Percentiles rank a stretch among this genome's conserved stretches.
Evolutionary conservation across 1,140 invertebrate genomes (phyloP).

Genomic region (Ylistrum balloti): DNA sequence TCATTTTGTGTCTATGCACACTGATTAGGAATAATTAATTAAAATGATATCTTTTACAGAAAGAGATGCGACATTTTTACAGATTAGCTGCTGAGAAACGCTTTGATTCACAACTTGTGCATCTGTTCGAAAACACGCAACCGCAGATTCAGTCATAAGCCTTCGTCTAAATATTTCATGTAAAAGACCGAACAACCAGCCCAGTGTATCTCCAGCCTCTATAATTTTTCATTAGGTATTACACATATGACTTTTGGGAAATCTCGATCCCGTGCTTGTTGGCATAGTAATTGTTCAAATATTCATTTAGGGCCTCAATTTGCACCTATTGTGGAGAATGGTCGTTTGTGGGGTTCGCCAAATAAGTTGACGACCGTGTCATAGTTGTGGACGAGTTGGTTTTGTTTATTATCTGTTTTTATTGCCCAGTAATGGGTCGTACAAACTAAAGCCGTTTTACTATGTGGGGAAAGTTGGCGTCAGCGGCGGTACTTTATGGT

Average conservation of each 20-base stretch:
- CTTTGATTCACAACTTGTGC: constrained; percentile 20
- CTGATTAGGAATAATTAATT: constrained; percentile 34
- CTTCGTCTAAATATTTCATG: constrained; percentile 31
- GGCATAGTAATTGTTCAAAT: constrained; percentile 20
- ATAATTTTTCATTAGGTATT: constrained; percentile 1
- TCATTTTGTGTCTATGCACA: constrained; percentile 38
- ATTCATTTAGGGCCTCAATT: background rate
- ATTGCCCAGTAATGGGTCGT: background rate
- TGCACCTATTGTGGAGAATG: background rate
- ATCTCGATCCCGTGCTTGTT: background rate
- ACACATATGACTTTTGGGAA: constrained; percentile 28
- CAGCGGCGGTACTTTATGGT: background rate
- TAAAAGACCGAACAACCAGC: background rate
- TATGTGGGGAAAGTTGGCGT: background rate
- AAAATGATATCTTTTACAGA: constrained; percentile 40
- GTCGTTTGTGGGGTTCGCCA: background rate
- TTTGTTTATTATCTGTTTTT: constrained; percentile 36
- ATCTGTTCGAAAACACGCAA: constrained; percentile 33
- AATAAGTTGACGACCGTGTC: constrained; percentile 10
- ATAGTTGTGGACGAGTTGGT: background rate
- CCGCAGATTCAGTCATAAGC: background rate
- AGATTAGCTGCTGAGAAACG: constrained; percentile 22
- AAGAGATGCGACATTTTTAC: constrained; percentile 28
- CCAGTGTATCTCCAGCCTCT: background rate
- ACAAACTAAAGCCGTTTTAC: constrained; percentile 14